Conservation (phyloP, 2,113 vertebrate genomes). For the Caretta caretta region DNA sequence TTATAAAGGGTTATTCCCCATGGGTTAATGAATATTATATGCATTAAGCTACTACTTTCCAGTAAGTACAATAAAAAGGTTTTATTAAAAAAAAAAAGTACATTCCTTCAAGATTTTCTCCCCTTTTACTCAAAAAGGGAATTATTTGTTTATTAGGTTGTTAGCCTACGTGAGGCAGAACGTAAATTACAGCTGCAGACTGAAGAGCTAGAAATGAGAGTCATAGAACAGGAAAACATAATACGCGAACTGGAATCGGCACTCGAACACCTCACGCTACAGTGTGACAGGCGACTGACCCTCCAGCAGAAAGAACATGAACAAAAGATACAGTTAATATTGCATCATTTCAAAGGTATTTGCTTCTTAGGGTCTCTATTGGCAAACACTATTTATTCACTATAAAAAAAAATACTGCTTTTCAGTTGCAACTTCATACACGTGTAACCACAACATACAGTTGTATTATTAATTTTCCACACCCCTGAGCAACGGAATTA, state of each 20-base stretch:
- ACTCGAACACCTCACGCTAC: conserved; percentile 83
- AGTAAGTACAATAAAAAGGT: neutral
- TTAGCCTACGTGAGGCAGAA: conserved; percentile 85
- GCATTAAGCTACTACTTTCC: neutral
- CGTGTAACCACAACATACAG: neutral
- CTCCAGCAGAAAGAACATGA: conserved; percentile 88
- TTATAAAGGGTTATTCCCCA: neutral
- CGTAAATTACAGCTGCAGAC: conserved; percentile 80
- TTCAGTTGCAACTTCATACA: neutral
- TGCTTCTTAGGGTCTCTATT: neutral
- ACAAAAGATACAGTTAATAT: conserved; percentile 84
- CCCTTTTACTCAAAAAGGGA: neutral
- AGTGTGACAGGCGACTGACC: conserved; percentile 85
- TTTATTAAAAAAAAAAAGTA: neutral
- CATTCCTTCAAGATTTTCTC: neutral
- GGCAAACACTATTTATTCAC: neutral
- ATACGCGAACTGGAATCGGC: conserved; percentile 82
- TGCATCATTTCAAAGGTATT: conserved; percentile 86
- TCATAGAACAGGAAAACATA: conserved; percentile 76
- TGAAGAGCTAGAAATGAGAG: conserved; percentile 86
- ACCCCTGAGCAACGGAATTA: too few species aligned
- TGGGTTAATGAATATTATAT: neutral
- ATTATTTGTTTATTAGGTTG: conserved; percentile 78
- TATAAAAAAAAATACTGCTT: neutral
- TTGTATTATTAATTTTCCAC: neutral